These are phyloP conservation scores for Daptonema setosum DNA, from an alignment of 2,888 invertebrate species.

Conservation along the genomic window DNA sequence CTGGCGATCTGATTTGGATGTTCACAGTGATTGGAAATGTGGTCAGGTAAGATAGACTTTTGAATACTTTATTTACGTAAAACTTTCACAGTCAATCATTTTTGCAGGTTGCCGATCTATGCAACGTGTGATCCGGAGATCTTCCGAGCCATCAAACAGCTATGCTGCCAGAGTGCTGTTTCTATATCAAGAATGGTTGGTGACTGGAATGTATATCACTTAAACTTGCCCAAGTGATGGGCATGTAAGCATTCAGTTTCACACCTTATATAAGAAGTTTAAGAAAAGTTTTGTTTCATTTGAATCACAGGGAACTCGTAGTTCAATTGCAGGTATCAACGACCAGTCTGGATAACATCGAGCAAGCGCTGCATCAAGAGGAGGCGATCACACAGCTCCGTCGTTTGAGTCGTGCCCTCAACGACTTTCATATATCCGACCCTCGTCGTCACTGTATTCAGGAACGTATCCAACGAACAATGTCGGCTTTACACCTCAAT, in stretches of 20 bases:
- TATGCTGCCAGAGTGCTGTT: background rate
- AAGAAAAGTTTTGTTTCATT: too few relatives aligned
- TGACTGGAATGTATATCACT: too few relatives aligned
- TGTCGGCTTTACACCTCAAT: background rate
- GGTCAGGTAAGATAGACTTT: too few relatives aligned
- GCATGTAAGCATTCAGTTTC: too few relatives aligned
- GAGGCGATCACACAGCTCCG: background rate
- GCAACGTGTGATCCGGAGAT: background rate
- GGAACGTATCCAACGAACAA: background rate
- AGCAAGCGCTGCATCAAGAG: background rate
- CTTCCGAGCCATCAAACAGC: background rate
- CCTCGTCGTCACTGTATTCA: background rate
- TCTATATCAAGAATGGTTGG: background rate
- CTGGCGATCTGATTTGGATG: background rate
- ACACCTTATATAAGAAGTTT: too few relatives aligned
- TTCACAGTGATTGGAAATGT: background rate
- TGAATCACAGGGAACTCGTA: background rate
- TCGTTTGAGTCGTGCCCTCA: background rate
- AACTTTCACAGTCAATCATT: too few relatives aligned
- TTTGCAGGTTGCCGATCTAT: background rate
- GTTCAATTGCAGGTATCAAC: background rate
- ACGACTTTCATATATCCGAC: background rate
- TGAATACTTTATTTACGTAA: too few relatives aligned
- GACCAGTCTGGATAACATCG: background rate
- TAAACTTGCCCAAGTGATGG: too few relatives aligned